These are phyloP conservation scores for Ceratina calcarata DNA, from an alignment of 1,140 invertebrate species.

Conservation along the genomic window DNA sequence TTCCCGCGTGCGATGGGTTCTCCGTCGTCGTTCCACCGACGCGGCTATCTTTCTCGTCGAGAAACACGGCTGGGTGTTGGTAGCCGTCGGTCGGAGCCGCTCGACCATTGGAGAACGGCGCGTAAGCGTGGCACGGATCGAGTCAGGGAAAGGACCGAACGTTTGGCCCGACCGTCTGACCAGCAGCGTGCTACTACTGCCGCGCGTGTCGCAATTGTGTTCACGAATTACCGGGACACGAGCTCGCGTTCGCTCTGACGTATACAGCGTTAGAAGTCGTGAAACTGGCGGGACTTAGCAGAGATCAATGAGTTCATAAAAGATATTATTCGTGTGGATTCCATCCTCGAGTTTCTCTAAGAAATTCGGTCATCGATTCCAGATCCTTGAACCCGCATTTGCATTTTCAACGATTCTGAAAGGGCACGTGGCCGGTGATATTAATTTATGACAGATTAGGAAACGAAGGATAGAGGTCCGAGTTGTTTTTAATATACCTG, in stretches of 20 bases:
- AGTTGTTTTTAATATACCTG: no score
- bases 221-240: neutral
- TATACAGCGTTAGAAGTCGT: no score
- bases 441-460: neutral
- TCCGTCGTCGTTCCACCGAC: constrained; percentile 25
- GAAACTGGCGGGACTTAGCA: no score
- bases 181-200: constrained; percentile 25
- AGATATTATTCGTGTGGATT: no score
- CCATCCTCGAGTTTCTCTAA: neutral
- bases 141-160: constrained; percentile 42
- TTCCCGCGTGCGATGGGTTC: constrained; percentile 47
- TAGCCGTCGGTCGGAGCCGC: constrained; percentile 7
- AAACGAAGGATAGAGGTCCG: neutral
- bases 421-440: neutral
- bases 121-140: neutral
- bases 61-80: constrained; percentile 27
- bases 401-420: constrained; percentile 16
- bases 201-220: neutral
- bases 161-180: constrained; percentile 54
- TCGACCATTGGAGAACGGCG: neutral
- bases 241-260: neutral
- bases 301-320: no score
- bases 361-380: neutral
- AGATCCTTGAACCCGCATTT: neutral
- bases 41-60: constrained; percentile 18